These are phyloP conservation scores for Hylia prasina DNA, from an alignment of 2,113 vertebrate genomes.

Conservation along the genomic window DNA sequence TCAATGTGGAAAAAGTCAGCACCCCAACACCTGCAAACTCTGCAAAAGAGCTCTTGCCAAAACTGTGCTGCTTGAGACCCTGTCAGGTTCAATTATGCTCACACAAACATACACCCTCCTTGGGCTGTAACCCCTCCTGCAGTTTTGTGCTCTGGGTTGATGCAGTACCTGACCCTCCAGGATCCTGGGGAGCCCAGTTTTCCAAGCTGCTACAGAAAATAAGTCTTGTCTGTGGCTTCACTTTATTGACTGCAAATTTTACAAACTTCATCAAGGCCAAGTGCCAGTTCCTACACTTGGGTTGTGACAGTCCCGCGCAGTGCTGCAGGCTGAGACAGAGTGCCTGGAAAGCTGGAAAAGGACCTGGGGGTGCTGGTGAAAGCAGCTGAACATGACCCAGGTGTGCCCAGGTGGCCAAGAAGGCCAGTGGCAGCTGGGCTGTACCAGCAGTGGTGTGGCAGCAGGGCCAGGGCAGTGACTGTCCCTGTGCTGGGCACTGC, in stretches of 20 bases:
- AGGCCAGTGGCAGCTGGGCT: neutral
- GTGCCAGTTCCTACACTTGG: accelerated
- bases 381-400: accelerated
- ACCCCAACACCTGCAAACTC: neutral
- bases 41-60: neutral
- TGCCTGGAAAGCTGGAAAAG: neutral
- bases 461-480: neutral
- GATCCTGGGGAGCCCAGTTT: neutral
- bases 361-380: too few species aligned
- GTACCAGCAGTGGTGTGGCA: accelerated
- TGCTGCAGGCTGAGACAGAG: neutral
- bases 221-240: neutral
- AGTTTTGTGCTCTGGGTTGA: neutral
- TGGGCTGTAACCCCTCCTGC: neutral
- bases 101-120: neutral
- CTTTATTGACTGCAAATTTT: neutral
- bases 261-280: neutral
- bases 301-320: neutral
- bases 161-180: neutral
- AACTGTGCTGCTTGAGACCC: neutral
- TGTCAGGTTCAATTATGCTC: neutral
- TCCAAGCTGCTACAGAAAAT: neutral
- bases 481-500: neutral
- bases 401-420: neutral
- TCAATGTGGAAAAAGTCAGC: neutral